Base-by-base conservation (phyloP, 2,888 invertebrate species). In the Neocrepidodera transversa region DNA sequence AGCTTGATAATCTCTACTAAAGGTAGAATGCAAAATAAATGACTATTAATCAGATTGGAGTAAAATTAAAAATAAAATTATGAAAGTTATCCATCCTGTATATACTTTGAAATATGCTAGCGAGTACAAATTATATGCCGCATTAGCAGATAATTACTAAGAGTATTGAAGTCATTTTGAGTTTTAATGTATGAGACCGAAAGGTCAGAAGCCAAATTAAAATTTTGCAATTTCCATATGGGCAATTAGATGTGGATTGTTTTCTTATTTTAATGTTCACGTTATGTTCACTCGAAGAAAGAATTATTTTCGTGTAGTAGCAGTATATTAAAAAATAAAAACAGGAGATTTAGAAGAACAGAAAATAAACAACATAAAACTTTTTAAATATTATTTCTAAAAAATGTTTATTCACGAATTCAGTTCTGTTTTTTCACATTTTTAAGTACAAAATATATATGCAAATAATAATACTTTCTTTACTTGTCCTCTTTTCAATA, bases 141-240 rank as follows among this genome's bases (percentile, higher is more conserved):
- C 50, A 58, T 62, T 62, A 52, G 17, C 32, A 51, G 36, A 43
- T 62, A 62, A 62, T 62, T 62, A 59, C 36, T 35, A 18, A 49
- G 17, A 32, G 26, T 58, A 55, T 43, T 49, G 58, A 61, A 62
- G 56, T 56, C 49, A 7, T 45, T 45, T 14, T n/a, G 10, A 17
- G 28, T 28, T 23, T 45, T 58, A 55, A 54, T 45, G 10, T 43
- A 45, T 2, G 38, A 16, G 38, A 51, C 43, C 18, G 38, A 50
- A 54, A 57, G 63, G 60, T 63, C 63, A 59, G 60, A 60, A 59
- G 58, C 60, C 53, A 60, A 63, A 63, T 63, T 60, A 57, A 60
- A 63, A 63, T 38, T 54, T 54, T 43, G 45, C 38, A 32, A 63
- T 60, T 63, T 60, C 57, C 59, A 60, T 63, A 60, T 56, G 45